Evolutionary conservation across 2,888 invertebrate genomes (phyloP), one percentile per base, ranked within the genome.

Genomic region (Proisotoma minuta): DNA sequence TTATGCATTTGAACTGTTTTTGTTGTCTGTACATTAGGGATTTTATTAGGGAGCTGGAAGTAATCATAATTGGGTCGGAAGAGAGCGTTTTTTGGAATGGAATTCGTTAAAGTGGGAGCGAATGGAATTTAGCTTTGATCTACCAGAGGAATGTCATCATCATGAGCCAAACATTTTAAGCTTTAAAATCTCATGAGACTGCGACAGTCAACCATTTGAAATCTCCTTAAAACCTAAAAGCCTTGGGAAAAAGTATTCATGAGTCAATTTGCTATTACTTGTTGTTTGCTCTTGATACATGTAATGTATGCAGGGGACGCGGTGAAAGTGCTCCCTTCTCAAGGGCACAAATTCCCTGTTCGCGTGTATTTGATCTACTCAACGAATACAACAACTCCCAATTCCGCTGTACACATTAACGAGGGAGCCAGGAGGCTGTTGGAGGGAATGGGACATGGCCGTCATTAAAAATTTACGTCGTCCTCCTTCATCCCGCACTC

Each of bases 381-480:
- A 4, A 34, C 10, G 43, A 43, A 43, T 43, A 12, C 18, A 43
- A 43, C 18, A n/a, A 50, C 50, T 50, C 23, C 23, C 3, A 12
- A 2, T 34, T 54, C 34, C 4, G 22, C 34, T 34, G 27, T 10
- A 15, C 18, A 24, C 60, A 57, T 59, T 62, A 51, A 66, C 56
- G 43, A 43, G n/a, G n/a, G n/a, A n/a, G 43, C 43, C 18, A 18
- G 18, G 20, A 15, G 5, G 43, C 15, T 43, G 43, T 34, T 10
- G 8, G 34, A 26, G 10, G 57, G 23, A 24, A 50, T 27, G 54
- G 52, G 52, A 62, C 63, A 69, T 62, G n/a, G 59, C 54, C 58
- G 63, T 69, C 67, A 69, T 69, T 69, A 69, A 69, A 69, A 69
- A 69, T 69, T 69, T 69, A 69, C 69, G 65, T 67, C 67, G 67